Conservation (phyloP, 30 jellyfish, hydroid and myxozoan genomes). For the Hydra vulgaris region DNA sequence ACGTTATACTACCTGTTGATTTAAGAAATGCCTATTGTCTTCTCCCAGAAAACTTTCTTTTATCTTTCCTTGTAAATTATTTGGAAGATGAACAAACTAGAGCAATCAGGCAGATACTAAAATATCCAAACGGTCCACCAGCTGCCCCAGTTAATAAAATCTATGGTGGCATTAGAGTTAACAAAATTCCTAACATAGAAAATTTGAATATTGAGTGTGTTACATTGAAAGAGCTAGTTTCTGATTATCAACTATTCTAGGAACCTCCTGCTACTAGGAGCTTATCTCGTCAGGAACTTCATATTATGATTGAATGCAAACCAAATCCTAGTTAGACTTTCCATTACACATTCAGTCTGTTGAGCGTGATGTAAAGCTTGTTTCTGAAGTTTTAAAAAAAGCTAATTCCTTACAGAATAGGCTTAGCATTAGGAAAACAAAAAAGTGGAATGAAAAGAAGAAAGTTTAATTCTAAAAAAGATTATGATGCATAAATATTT, state of each 20-base stretch:
- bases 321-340: background rate
- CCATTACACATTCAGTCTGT: background rate
- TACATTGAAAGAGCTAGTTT: background rate
- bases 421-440: background rate
- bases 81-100: background rate
- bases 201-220: background rate
- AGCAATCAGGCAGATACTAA: background rate
- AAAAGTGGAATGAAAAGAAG: background rate
- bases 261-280: background rate
- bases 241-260: background rate
- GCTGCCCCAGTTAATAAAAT: background rate
- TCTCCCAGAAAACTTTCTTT: background rate
- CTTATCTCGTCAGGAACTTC: background rate
- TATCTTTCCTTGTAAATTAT: background rate
- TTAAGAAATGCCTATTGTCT: background rate
- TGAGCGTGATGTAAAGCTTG: background rate
- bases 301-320: background rate
- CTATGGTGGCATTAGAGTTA: background rate
- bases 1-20: background rate
- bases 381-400: background rate
- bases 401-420: background rate
- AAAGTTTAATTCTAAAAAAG: background rate
- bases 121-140: background rate
- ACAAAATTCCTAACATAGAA: background rate
- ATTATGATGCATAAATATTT: background rate